phyloP scores from a whole-genome alignment of 2,888 invertebrate genomes.

The Thelaira solivaga region DNA sequence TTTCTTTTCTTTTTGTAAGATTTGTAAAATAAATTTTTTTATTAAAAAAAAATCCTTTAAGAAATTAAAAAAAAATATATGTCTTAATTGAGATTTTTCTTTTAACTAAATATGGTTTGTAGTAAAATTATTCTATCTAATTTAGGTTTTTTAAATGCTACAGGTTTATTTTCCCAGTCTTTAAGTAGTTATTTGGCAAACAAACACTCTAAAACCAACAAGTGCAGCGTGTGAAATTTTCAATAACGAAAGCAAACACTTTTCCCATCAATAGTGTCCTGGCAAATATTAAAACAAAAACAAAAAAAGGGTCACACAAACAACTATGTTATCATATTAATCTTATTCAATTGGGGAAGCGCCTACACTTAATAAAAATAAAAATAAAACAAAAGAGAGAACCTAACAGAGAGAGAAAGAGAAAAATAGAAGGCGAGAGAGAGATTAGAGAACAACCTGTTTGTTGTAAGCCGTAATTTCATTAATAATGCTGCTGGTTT shows the following conservation, averaged over 20 bases:
- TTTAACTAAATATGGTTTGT: neutral
- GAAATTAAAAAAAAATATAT: neutral
- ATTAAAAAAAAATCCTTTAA: neutral
- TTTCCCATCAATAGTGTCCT: constrained; percentile 59
- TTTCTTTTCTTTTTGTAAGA: too few species aligned
- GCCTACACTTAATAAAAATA: constrained; percentile 50
- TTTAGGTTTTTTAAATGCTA: neutral
- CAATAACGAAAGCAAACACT: constrained; percentile 53
- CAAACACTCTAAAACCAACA: constrained; percentile 51
- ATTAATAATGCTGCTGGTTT: constrained; percentile 43
- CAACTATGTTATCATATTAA: constrained; percentile 46
- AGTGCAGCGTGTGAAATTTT: constrained; percentile 62
- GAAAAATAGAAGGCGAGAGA: neutral
- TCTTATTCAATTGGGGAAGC: constrained; percentile 54
- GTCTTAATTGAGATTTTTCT: neutral
- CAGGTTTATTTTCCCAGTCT: constrained; percentile 31
- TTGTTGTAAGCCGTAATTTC: constrained; percentile 48
- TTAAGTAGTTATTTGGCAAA: constrained; percentile 43
- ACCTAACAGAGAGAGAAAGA: neutral
- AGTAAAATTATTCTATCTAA: constrained; percentile 1
- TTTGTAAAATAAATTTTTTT: too few species aligned
- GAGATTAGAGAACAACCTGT: constrained; percentile 39
- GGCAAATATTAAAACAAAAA: constrained; percentile 14
- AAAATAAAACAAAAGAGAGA: neutral
- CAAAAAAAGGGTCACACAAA: constrained; percentile 36